A percentile compares a stretch with the other conserved stretches of the same genome.
phyloP scores from a whole-genome alignment of 2,113 vertebrate species.

The Rafetus swinhoei region DNA sequence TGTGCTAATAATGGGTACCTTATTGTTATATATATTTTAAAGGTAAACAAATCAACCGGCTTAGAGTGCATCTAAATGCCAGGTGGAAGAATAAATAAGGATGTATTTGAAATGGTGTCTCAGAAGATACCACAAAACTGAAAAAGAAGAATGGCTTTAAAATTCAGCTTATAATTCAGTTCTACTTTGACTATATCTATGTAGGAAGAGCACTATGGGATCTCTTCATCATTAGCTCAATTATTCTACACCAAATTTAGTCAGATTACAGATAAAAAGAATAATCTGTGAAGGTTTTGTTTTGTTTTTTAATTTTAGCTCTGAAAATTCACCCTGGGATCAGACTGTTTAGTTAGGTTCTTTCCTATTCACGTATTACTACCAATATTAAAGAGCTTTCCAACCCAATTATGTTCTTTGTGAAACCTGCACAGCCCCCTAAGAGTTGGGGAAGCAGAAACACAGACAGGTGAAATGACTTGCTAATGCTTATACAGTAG shows the following conservation, averaged over 20 bases:
- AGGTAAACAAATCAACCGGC: not conserved
- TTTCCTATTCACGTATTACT: not conserved
- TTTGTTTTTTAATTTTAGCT: not conserved
- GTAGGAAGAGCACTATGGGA: not conserved
- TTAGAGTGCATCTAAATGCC: not conserved
- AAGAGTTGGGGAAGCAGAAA: not conserved
- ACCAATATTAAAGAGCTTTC: not conserved
- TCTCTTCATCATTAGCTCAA: not conserved
- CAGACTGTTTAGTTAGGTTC: not conserved
- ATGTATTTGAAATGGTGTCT: slow-evolving; percentile 5
- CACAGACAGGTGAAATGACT: not conserved
- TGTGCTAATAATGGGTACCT: not conserved
- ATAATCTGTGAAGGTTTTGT: accelerated
- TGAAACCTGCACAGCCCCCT: not conserved
- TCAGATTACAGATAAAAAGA: not conserved
- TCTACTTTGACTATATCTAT: not conserved
- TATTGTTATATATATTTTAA: not conserved
- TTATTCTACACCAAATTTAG: not conserved
- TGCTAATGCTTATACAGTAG: accelerated
- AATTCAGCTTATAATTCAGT: not conserved
- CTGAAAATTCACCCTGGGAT: not conserved
- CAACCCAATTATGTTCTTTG: not conserved
- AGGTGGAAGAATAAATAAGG: slow-evolving; percentile 2
- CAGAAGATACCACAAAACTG: not conserved
- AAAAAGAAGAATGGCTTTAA: not conserved